These are phyloP conservation scores for Typhlichthys subterraneus DNA, from an alignment of 2,797 vertebrate species.

Conservation along the genomic window DNA sequence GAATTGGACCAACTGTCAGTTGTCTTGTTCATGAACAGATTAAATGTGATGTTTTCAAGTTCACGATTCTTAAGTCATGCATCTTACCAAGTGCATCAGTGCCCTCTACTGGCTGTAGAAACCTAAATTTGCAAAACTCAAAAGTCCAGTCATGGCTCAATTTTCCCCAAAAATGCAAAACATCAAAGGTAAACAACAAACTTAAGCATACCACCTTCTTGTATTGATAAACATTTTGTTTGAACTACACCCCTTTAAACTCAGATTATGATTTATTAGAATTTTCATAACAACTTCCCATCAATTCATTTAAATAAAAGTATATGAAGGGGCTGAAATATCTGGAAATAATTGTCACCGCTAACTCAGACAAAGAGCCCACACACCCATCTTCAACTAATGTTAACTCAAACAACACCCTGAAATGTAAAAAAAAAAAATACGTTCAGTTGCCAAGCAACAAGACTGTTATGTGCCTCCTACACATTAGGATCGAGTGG, in stretches of 20 bases:
- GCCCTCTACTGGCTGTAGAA: slow-evolving; percentile 56
- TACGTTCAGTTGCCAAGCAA: slow-evolving; percentile 67
- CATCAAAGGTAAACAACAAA: not conserved
- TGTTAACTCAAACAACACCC: slow-evolving; percentile 39
- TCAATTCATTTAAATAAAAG: not conserved
- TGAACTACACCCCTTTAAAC: too few relatives aligned
- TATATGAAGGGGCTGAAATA: not conserved
- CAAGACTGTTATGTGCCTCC: slow-evolving; percentile 62
- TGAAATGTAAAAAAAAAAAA: slow-evolving; percentile 43
- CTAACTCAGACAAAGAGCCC: slow-evolving; percentile 21
- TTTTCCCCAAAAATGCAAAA: not conserved
- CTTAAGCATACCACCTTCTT: not conserved
- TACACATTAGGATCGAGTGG: slow-evolving; percentile 69
- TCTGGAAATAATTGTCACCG: not conserved
- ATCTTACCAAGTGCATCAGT: slow-evolving; percentile 40
- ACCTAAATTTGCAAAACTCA: not conserved
- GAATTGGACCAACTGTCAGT: slow-evolving; percentile 14
- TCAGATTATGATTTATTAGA: too few relatives aligned
- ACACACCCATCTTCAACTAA: slow-evolving; percentile 21
- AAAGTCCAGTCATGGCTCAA: not conserved
- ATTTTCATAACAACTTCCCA: too few relatives aligned
- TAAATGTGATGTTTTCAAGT: slow-evolving; percentile 2
- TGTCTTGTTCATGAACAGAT: slow-evolving; percentile 26
- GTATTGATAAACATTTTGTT: too few relatives aligned
- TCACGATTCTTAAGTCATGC: not conserved